Evolutionary conservation across 2,888 invertebrate genomes (phyloP).

Genomic region (Pyrochroa serraticornis): DNA sequence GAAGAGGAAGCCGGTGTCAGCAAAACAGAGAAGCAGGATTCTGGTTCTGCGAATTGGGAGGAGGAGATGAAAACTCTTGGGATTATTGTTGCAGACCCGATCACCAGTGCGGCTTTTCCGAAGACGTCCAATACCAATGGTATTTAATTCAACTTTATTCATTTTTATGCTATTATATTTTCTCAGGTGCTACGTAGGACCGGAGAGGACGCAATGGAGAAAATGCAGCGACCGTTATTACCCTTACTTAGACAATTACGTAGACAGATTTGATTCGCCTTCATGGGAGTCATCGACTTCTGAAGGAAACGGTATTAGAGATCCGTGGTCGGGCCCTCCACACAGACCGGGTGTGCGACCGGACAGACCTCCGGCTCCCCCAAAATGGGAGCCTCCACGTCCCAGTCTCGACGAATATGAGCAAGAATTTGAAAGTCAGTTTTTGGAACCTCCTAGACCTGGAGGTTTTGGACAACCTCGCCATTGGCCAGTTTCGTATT

Average conservation of each 20-base stretch:
- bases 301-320: background rate
- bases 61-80: constrained; percentile 73
- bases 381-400: constrained; percentile 57
- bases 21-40: constrained; percentile 79
- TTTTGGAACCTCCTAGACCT: constrained; percentile 59
- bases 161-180: constrained; percentile 3
- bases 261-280: constrained; percentile 41
- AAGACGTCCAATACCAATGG: constrained; percentile 84
- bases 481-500: constrained; percentile 80
- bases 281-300: constrained; percentile 35
- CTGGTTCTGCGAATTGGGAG: constrained; percentile 84
- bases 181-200: constrained; percentile 83
- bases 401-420: constrained; percentile 54
- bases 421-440: constrained; percentile 56
- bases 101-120: constrained; percentile 83
- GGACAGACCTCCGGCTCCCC: constrained; percentile 48
- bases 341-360: constrained; percentile 46
- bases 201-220: constrained; percentile 79
- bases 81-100: constrained; percentile 86
- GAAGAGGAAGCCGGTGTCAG: constrained; percentile 69
- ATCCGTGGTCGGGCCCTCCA: constrained; percentile 14
- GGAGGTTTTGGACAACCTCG: constrained; percentile 60
- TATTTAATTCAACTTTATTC: constrained; percentile 47
- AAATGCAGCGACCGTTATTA: constrained; percentile 85
- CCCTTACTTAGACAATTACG: constrained; percentile 61